Conservation (phyloP, 1,140 invertebrate genomes). For the silkworm (Bombyx mori) region ASM3026992v2 NC_085129.1:6985001-6985500, state of each 20-base stretch:
- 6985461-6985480: constrained; percentile 6
- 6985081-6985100: too few relatives aligned
- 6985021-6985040: too few relatives aligned
- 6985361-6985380: constrained; percentile 43
- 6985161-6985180: background rate
- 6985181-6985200: background rate
- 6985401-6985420: constrained; percentile 37
- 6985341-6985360: constrained; percentile 40
- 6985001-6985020: too few relatives aligned
- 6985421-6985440: constrained; percentile 17
- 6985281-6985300: constrained; percentile 22
- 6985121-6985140: too few relatives aligned
- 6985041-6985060: too few relatives aligned
- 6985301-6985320: constrained; percentile 23
- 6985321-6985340: constrained; percentile 28
- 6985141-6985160: background rate
- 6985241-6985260: constrained; percentile 13
- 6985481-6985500: constrained; percentile 17
- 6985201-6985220: background rate
- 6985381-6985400: constrained; percentile 29
- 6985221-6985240: constrained; percentile 9
- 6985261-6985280: constrained; percentile 27
- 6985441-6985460: constrained; percentile 6
- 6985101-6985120: too few relatives aligned
- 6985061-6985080: too few relatives aligned